Conservation (phyloP, 1,140 invertebrate genomes). For the Acyrthosiphon pisum region DNA sequence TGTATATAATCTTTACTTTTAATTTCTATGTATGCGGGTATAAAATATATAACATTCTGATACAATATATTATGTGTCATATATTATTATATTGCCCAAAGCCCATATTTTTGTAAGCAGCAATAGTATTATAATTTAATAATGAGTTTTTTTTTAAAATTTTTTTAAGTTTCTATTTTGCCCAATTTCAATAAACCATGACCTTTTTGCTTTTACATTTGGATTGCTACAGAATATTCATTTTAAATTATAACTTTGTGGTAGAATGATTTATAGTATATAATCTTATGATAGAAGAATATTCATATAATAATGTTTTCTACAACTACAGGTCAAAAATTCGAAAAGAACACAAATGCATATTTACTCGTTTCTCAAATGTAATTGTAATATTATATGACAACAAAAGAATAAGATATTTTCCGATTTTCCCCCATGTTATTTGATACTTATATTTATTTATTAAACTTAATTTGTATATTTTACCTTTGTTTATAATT, state of each 20-base stretch:
- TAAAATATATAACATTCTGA: not conserved
- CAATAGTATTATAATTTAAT: not conserved
- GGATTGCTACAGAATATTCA: not conserved
- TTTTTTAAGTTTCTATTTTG: not conserved
- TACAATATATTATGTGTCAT: not conserved
- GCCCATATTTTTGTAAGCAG: not conserved
- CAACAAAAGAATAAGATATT: slow-evolving; percentile 27
- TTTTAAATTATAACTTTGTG: slow-evolving; percentile 31
- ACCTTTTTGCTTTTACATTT: not conserved
- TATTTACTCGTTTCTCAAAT: slow-evolving; percentile 6
- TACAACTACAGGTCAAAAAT: not conserved
- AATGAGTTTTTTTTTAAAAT: not conserved
- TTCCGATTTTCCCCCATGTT: not conserved
- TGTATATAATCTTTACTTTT: not conserved
- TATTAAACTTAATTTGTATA: not conserved
- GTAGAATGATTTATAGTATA: slow-evolving; percentile 19
- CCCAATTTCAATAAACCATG: not conserved
- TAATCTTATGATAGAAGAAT: not conserved
- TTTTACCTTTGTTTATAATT: not conserved
- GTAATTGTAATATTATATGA: not conserved
- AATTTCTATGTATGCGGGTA: not conserved
- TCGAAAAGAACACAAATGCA: slow-evolving; percentile 1
- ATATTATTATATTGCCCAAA: too few relatives aligned
- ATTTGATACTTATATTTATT: not conserved
- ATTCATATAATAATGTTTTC: not conserved